Percentiles rank a stretch among this genome's conserved stretches.
Evolutionary conservation across 2,888 invertebrate species (phyloP).

Genomic region (Nemotelus nigrinus): DNA sequence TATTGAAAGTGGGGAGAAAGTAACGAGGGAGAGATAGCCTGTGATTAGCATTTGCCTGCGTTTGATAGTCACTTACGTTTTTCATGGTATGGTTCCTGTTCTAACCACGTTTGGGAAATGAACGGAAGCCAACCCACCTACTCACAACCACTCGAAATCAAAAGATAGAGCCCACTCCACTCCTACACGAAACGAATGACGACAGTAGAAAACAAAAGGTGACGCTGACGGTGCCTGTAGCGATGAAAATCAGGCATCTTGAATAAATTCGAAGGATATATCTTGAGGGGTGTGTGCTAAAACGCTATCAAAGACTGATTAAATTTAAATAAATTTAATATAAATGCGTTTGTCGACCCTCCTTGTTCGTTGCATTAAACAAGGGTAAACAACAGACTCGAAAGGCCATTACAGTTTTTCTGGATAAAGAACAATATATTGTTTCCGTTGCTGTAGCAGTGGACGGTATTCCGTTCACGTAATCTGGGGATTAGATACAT

Average conservation of each 20-base stretch:
- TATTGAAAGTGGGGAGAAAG: slow-evolving; percentile 37
- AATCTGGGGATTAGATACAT: slow-evolving; percentile 32
- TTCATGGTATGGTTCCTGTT: slow-evolving; percentile 45
- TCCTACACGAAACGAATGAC: not conserved
- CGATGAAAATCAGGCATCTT: not conserved
- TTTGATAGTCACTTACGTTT: slow-evolving; percentile 53
- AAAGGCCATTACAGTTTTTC: not conserved
- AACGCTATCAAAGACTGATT: slow-evolving; percentile 57
- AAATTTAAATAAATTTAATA: slow-evolving; percentile 66
- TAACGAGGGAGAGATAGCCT: slow-evolving; percentile 51
- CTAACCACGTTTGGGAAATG: not conserved
- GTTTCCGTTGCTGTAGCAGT: not conserved
- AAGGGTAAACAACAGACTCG: not conserved
- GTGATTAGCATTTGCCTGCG: slow-evolving; percentile 55
- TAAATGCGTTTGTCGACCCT: slow-evolving; percentile 60
- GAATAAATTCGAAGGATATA: slow-evolving; percentile 7
- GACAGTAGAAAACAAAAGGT: not conserved
- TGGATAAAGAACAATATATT: not conserved
- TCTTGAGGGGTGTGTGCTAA: slow-evolving; percentile 18
- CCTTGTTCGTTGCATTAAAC: slow-evolving; percentile 24
- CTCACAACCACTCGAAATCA: slow-evolving; percentile 5
- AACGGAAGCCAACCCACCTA: not conserved
- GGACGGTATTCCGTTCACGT: slow-evolving; percentile 11
- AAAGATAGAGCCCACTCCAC: not conserved
- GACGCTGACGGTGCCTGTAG: not conserved